These are phyloP conservation scores for Vombatus ursinus DNA, from an alignment of 2,113 vertebrate species.

Conservation along the genomic window DNA sequence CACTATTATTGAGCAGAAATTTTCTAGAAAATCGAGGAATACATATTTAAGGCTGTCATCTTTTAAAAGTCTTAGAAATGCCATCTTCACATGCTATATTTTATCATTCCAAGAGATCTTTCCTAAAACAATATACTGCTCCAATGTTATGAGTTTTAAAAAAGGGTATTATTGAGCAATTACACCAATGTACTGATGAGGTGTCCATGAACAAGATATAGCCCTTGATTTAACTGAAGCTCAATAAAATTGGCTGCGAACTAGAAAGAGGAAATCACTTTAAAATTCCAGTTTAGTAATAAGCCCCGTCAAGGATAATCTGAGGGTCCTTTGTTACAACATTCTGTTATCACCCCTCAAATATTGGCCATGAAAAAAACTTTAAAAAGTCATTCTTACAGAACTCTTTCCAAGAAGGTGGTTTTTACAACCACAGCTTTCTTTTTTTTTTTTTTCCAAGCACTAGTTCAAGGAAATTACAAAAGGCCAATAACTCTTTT, in stretches of 20 bases:
- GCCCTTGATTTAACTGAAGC: constrained; percentile 6
- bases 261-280: constrained; percentile 4
- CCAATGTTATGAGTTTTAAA: not conserved
- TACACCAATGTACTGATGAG: not conserved
- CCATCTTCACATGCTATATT: not conserved
- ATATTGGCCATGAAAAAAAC: not conserved
- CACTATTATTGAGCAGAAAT: not conserved
- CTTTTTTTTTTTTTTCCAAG: not conserved
- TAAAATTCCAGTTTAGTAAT: not conserved
- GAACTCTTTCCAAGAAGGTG: constrained; percentile 54
- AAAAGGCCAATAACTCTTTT: fast-evolving
- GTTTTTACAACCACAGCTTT: not conserved
- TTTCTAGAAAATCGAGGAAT: not conserved
- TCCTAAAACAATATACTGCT: not conserved
- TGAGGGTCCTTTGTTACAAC: constrained; percentile 30
- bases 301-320: not conserved
- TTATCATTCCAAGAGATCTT: not conserved
- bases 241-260: not conserved
- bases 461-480: constrained; percentile 51
- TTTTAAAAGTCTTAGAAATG: not conserved
- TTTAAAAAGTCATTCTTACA: constrained; percentile 8
- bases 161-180: not conserved
- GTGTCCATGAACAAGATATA: not conserved
- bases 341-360: constrained; percentile 29
- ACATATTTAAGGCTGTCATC: not conserved